A percentile compares a stretch with the other conserved stretches of the same genome.
Conservation (phyloP, 2,797 vertebrate genomes). For the Acrossocheilus wenchowensis region DNA sequence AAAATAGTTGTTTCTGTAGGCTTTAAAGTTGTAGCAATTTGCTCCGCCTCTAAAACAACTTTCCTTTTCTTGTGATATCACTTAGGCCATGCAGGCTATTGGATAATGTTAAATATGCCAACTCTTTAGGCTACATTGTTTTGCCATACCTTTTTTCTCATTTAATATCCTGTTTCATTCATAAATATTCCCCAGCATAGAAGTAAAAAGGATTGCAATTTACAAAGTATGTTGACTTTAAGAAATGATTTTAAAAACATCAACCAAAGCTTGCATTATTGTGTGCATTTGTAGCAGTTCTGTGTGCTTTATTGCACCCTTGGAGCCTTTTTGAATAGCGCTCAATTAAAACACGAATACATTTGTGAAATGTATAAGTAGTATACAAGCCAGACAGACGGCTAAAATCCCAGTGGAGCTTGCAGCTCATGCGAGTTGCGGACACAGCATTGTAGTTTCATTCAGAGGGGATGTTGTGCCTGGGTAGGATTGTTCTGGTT, state of each 20-base stretch:
- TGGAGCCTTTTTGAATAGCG: constrained; percentile 10
- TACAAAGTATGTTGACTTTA: not conserved
- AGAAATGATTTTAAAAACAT: not conserved
- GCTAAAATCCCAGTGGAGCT: constrained; percentile 67
- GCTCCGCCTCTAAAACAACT: not conserved
- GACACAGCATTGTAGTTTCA: constrained; percentile 77
- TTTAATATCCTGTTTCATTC: not conserved
- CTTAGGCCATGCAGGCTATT: not conserved
- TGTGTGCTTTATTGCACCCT: not conserved
- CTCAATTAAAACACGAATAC: constrained; percentile 38
- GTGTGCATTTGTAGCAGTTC: not conserved
- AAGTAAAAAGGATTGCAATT: not conserved
- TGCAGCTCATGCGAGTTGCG: constrained; percentile 67
- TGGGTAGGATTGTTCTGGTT: constrained; percentile 78
- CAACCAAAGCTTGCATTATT: not conserved
- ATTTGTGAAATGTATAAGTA: constrained; percentile 56
- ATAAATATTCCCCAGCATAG: not conserved
- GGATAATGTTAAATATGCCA: not conserved
- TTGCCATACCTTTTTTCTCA: not conserved
- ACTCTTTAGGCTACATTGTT: not conserved
- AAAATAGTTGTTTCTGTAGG: not conserved
- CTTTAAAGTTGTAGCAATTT: not conserved
- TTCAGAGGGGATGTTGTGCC: constrained; percentile 72
- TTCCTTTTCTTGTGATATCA: not conserved
- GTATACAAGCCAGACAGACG: constrained; percentile 57